Base-by-base conservation (phyloP, 2,888 invertebrate genomes). In the Sphaeridia pumilis region DNA sequence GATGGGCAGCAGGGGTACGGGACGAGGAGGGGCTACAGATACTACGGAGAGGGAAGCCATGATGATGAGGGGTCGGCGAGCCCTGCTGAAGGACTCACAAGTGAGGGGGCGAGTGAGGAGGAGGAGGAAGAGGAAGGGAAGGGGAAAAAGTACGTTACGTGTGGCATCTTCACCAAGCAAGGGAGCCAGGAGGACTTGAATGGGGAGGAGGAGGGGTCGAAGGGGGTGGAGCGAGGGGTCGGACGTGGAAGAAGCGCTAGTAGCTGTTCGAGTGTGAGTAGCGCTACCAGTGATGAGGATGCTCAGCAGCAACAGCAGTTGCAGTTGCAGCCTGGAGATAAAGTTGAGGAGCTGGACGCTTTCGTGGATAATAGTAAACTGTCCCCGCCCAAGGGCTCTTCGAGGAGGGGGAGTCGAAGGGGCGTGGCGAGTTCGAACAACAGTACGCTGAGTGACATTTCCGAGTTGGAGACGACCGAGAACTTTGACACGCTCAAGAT, bases 361-460 rank as follows among this genome's bases (percentile, higher is more conserved):
- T n/a, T n/a, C n/a, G n/a, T n/a, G n/a, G 38, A 38, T 38, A 38
- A 20, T 17, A 38, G 17, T 7, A 38, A 38, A 38, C 45, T 54
- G 36, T 44, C 54, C 17, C 42, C 42, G 17, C 47, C 52, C 7
- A 46, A 51, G 45, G 57, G 55, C 53, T 54, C 53, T 38, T 59
- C 61, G 52, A 57, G 54, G 26, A 43, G 60, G 25, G 50, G 51
- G 14, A 55, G 49, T 46, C n/a, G n/a, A n/a, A 17, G 12, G 20
- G 17, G 38, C 17, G 7, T 20, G 20, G 17, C 20, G 5, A 59
- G 60, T 26, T 55, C 62, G 34, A 36, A 34, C 31, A 61, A 57
- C 7, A 58, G 58, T 48, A 60, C 58, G 56, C 54, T 64, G 36
- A 61, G 62, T 4, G 64, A 62, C 24, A 56, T 56, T 14, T 55